Evolutionary conservation across 2,888 invertebrate species (phyloP).

Genomic region (Endotricha flammealis): DNA sequence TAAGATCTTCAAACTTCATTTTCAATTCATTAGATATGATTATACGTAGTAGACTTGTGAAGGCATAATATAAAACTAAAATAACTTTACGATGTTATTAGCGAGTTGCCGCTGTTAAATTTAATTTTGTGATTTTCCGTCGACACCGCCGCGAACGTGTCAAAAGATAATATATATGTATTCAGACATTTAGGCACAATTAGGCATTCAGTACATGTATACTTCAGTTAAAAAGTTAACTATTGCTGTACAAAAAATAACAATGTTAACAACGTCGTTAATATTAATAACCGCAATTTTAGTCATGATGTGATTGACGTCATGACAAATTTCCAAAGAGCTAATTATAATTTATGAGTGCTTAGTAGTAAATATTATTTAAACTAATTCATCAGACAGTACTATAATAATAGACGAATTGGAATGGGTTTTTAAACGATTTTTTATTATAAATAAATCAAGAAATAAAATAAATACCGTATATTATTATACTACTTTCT

Average conservation of each 20-base stretch:
- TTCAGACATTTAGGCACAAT: too few species aligned
- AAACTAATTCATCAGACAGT: too few species aligned
- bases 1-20: too few species aligned
- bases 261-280: not conserved
- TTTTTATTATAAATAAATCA: too few species aligned
- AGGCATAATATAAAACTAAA: constrained; percentile 4
- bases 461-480: too few species aligned
- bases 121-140: not conserved
- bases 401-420: too few species aligned
- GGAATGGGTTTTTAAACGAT: too few species aligned
- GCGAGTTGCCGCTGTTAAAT: not conserved
- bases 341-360: not conserved
- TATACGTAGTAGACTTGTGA: too few species aligned
- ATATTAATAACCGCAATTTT: not conserved
- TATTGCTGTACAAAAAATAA: not conserved
- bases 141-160: not conserved
- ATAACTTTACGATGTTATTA: constrained; percentile 7
- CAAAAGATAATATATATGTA: not conserved
- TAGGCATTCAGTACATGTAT: not conserved
- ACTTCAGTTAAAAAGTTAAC: not conserved
- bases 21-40: too few species aligned
- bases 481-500: too few species aligned
- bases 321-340: not conserved
- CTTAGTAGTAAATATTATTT: too few species aligned
- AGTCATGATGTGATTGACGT: not conserved